Evolutionary conservation across 2,113 vertebrate species (phyloP).

Genomic region (Silurus asotus): DNA sequence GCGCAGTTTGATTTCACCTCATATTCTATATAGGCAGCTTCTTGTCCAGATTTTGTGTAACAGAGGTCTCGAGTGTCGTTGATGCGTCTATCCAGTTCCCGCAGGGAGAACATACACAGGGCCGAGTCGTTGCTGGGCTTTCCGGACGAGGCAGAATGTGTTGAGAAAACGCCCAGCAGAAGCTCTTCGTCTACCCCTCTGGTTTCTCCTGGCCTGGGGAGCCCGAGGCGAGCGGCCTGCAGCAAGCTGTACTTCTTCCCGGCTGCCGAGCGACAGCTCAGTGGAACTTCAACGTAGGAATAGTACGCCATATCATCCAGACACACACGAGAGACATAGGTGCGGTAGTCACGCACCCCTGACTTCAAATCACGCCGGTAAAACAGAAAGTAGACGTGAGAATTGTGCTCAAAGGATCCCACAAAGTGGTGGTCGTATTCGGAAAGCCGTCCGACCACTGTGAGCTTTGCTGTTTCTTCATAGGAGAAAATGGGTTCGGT

Average conservation of each 20-base stretch:
- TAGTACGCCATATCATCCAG: slow-evolving; percentile 93
- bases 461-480: slow-evolving; percentile 93
- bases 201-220: slow-evolving; percentile 53
- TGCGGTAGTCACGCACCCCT: slow-evolving; percentile 85
- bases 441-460: slow-evolving; percentile 87
- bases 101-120: slow-evolving; percentile 85
- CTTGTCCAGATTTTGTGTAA: slow-evolving; percentile 84
- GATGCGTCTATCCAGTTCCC: slow-evolving; percentile 84
- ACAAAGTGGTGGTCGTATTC: slow-evolving; percentile 98
- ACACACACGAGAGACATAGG: slow-evolving; percentile 90
- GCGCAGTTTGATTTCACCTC: slow-evolving; percentile 94
- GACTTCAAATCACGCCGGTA: slow-evolving; percentile 91
- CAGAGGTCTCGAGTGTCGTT: slow-evolving; percentile 88
- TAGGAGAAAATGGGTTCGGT: slow-evolving; percentile 93
- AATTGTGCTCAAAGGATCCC: slow-evolving; percentile 81
- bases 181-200: slow-evolving; percentile 64
- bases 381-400: slow-evolving; percentile 92
- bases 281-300: slow-evolving; percentile 91
- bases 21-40: slow-evolving; percentile 93
- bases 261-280: slow-evolving; percentile 78
- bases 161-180: slow-evolving; percentile 87
- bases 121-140: slow-evolving; percentile 83
- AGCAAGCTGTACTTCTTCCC: slow-evolving; percentile 82
- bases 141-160: slow-evolving; percentile 74
- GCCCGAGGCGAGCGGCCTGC: slow-evolving; percentile 84